Evolutionary conservation across 2,888 invertebrate species (phyloP), one percentile per base, ranked within the genome.

Genomic region (Phaonia tiefii): DNA sequence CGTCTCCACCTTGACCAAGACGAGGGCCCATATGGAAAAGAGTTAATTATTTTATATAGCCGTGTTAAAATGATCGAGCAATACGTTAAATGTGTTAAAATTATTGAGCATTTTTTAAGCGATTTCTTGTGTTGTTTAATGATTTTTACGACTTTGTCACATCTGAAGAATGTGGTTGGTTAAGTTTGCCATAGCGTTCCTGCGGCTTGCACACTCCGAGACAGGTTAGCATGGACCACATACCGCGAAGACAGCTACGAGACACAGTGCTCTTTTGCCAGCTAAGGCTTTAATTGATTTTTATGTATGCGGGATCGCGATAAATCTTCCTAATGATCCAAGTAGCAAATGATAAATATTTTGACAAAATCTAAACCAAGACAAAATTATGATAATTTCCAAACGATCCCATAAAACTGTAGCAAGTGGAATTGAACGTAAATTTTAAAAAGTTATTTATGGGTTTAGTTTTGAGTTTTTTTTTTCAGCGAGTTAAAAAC

Each of bases 261-360:
- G n/a, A n/a, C 58, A 39, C 25, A n/a, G 20, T 39, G 3, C 31
- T 31, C 3, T 63, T 63, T 11, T 63, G 22, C 56, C n/a, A 22
- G 42, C 11, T 42, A 63, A 39, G 39, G 63, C 42, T n/a, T 37
- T 31, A 69, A 44, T 56, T 56, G 56, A 26, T 70, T 67, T 31
- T 63, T 42, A 60, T 20, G 63, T 8, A 60, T 58, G 31, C 37
- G 37, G 25, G 17, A 4, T 17, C 17, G 37, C 65, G 39, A 80
- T 81, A 75, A 81, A 78, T 78, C 71, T 63, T 72, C 4, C 10
- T 78, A 46, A 71, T 56, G 54, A 54, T 67, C 26, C 2, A 58
- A 13, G 74, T 71, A 71, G 70, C 60, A 46, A 54, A 46, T 72
- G 77, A 78, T 72, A 78, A 78, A 81, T 78, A 81, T 81, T 81